Conservation (phyloP, 2,113 vertebrate genomes). For the Rhineura floridana region DNA sequence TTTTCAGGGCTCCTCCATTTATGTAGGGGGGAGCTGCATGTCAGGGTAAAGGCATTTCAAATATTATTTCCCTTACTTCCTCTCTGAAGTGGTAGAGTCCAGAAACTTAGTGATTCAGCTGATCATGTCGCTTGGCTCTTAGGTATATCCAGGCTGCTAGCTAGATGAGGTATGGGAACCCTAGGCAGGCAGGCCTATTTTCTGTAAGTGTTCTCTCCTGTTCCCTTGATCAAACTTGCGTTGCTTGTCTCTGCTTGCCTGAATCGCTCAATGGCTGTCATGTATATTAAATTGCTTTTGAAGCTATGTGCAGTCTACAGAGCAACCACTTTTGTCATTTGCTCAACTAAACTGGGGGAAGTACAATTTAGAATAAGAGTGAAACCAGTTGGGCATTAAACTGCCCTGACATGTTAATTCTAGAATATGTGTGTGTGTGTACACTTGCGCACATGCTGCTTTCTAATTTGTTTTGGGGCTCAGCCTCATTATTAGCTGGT, state of each 20-base stretch:
- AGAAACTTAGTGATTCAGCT: background rate
- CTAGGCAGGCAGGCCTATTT: background rate
- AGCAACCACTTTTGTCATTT: background rate
- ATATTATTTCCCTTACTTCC: no score
- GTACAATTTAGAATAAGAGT: background rate
- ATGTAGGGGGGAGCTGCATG: no score
- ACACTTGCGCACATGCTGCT: no score
- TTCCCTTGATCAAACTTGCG: background rate
- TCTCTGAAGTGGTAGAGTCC: background rate
- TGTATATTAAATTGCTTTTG: background rate
- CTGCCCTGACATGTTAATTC: background rate
- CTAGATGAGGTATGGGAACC: background rate
- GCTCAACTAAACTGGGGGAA: background rate
- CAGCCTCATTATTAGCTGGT: background rate
- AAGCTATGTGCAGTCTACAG: background rate
- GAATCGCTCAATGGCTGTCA: conserved; percentile 18
- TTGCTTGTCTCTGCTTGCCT: conserved; percentile 31
- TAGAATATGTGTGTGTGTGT: background rate
- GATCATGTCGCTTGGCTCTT: background rate
- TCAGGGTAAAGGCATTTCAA: background rate
- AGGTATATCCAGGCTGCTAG: background rate
- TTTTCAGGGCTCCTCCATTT: background rate
- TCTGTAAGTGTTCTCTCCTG: background rate
- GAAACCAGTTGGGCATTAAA: background rate
- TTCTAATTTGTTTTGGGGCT: background rate